Evolutionary conservation across 2,113 vertebrate genomes (phyloP).

Genomic region (Corydoras maculifer): DNA sequence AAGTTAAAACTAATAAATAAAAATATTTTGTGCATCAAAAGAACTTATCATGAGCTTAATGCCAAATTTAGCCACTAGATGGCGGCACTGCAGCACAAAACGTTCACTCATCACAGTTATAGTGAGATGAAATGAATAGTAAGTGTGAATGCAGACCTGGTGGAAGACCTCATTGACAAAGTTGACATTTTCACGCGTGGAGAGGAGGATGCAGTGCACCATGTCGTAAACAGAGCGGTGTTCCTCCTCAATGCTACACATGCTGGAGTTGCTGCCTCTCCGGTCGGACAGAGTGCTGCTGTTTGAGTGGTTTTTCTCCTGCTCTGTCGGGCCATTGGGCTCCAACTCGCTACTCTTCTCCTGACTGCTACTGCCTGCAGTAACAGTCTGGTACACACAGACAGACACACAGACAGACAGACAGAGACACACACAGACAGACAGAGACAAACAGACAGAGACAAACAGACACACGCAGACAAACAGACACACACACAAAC

Average conservation of each 20-base stretch:
- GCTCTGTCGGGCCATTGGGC: conserved; percentile 54
- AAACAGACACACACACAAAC: too few relatives aligned
- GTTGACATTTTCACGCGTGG: conserved; percentile 90
- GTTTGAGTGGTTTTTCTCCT: conserved; percentile 80
- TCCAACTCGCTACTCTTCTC: conserved; percentile 71
- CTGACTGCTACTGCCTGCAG: conserved; percentile 68
- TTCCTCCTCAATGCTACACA: conserved; percentile 94
- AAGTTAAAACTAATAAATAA: too few relatives aligned
- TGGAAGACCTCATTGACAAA: conserved; percentile 97
- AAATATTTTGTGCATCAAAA: too few relatives aligned
- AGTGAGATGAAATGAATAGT: too few relatives aligned
- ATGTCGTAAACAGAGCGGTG: conserved; percentile 82
- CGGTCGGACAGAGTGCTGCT: conserved; percentile 85
- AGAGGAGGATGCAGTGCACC: conserved; percentile 87
- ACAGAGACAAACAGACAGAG: too few relatives aligned
- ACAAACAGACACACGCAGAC: too few relatives aligned
- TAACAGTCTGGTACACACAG: conserved; percentile 45
- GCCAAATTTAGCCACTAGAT: conserved; percentile 50
- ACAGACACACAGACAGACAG: too few relatives aligned
- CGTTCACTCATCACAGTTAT: neutral
- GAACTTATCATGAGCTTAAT: too few relatives aligned
- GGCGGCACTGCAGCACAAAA: conserved; percentile 44
- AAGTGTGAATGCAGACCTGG: conserved; percentile 67
- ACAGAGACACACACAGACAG: neutral
- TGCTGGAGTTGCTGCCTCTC: conserved; percentile 80